These are phyloP conservation scores for Noctua janthe DNA, from an alignment of 2,888 invertebrate genomes.

Conservation along the genomic window DNA sequence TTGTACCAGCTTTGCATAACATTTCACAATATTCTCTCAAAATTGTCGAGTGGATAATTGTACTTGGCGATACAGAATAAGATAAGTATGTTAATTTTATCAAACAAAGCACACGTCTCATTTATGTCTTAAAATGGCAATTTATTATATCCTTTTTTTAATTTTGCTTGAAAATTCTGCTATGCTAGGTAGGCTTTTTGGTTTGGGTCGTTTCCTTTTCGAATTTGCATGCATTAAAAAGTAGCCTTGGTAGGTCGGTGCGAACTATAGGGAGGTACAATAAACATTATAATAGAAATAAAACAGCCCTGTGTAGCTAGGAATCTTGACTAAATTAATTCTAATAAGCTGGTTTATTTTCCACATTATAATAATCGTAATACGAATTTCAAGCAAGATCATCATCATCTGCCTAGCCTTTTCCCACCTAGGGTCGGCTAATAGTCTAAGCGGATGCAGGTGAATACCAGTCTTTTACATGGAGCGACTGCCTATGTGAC, in stretches of 20 bases:
- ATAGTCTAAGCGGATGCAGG: too few relatives aligned
- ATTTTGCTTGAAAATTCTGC: background rate
- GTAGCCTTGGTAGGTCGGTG: background rate
- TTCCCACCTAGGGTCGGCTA: too few relatives aligned
- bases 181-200: background rate
- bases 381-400: background rate
- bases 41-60: background rate
- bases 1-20: conserved; percentile 31
- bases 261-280: background rate
- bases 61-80: conserved; percentile 14
- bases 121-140: conserved; percentile 25
- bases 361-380: background rate
- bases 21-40: conserved; percentile 4
- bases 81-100: conserved; percentile 36
- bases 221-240: background rate
- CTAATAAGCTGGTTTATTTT: background rate
- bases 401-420: too few relatives aligned
- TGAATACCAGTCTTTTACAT: too few relatives aligned
- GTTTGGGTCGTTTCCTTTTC: background rate
- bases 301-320: background rate
- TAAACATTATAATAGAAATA: too few relatives aligned
- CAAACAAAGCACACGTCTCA: conserved; percentile 40
- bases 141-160: conserved; percentile 27
- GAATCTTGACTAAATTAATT: background rate
- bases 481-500: too few relatives aligned